Conservation (phyloP, 1,140 invertebrate genomes). For the Ceratina australensis region DNA sequence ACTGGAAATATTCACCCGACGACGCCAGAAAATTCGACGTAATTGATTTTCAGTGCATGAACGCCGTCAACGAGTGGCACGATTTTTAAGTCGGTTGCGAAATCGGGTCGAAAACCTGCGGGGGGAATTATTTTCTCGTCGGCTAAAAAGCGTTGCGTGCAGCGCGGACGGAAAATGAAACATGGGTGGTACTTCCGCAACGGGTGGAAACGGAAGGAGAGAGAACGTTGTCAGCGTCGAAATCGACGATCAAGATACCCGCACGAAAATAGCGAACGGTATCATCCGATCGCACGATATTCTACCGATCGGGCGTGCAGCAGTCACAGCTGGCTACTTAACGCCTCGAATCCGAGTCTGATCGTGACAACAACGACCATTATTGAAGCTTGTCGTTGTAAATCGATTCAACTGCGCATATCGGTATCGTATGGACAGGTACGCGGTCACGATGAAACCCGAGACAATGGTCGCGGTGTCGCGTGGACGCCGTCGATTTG, state of each 20-base stretch:
- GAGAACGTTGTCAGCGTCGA: constrained; percentile 13
- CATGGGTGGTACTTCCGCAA: constrained; percentile 41
- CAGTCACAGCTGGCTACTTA: too few relatives aligned
- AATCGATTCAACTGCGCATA: constrained; percentile 36
- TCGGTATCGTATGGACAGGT: constrained; percentile 20
- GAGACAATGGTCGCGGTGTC: constrained; percentile 50
- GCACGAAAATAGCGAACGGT: not conserved
- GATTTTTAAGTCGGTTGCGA: not conserved
- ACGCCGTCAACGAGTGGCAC: too few relatives aligned
- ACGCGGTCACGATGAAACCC: constrained; percentile 29
- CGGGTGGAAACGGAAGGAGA: constrained; percentile 25
- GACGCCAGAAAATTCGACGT: not conserved
- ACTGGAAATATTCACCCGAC: not conserved
- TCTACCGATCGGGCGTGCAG: not conserved
- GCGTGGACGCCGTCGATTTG: constrained; percentile 21
- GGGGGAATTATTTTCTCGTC: not conserved
- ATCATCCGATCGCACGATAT: not conserved
- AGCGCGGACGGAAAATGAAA: constrained; percentile 34
- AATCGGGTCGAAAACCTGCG: not conserved
- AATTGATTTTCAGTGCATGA: too few relatives aligned
- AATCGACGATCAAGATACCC: constrained; percentile 15
- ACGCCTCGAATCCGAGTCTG: not conserved
- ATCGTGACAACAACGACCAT: not conserved
- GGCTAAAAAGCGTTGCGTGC: constrained; percentile 18
- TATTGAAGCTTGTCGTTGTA: constrained; percentile 18